Evolutionary conservation across 2,113 vertebrate species (phyloP).

Genomic region (human (Homo sapiens)): DNA sequence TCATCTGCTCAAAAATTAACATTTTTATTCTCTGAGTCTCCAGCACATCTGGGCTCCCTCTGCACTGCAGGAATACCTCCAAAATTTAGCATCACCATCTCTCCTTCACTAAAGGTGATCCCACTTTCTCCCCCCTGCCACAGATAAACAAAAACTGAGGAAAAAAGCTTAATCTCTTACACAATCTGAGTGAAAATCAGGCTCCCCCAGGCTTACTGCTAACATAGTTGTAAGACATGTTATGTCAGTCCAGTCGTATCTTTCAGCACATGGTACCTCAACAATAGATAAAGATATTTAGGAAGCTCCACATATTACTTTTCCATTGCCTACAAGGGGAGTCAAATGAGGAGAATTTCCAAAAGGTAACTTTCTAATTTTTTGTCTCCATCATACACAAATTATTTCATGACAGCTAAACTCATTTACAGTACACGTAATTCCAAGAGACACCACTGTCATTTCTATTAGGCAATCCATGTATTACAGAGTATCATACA

Average conservation of each 20-base stretch:
- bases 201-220: not conserved
- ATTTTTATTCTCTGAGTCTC: conserved; percentile 51
- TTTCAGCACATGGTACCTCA: not conserved
- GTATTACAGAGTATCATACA: not conserved
- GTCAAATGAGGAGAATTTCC: not conserved
- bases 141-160: not conserved
- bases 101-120: conserved; percentile 26
- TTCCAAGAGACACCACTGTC: not conserved
- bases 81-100: conserved; percentile 35
- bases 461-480: not conserved
- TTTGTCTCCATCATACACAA: not conserved
- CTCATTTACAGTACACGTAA: not conserved
- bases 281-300: not conserved
- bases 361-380: conserved; percentile 5
- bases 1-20: conserved; percentile 58
- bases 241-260: not conserved
- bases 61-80: not conserved
- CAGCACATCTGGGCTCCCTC: not conserved
- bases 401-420: not conserved
- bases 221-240: not conserved
- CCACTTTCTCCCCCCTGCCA: not conserved
- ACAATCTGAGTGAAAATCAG: not conserved
- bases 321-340: not conserved
- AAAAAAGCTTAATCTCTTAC: not conserved
- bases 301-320: not conserved